These are phyloP conservation scores for Tinea semifulvella DNA, from an alignment of 2,888 invertebrate genomes.

Conservation along the genomic window DNA sequence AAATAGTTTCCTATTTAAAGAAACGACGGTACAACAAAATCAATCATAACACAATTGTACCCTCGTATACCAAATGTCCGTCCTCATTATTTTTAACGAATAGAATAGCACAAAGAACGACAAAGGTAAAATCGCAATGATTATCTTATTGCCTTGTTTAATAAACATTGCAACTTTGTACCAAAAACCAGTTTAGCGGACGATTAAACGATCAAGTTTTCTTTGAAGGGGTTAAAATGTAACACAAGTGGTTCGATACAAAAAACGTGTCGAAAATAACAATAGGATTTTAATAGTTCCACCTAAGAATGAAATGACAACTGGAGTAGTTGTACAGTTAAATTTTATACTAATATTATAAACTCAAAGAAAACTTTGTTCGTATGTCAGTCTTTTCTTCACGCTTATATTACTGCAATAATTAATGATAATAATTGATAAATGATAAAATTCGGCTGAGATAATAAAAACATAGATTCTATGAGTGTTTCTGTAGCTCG, in stretches of 20 bases:
- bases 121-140: constrained; percentile 1
- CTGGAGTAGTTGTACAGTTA: too few relatives aligned
- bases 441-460: too few relatives aligned
- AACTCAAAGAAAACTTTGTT: too few relatives aligned
- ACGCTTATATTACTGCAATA: too few relatives aligned
- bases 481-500: too few relatives aligned
- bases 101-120: not conserved
- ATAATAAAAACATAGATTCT: too few relatives aligned
- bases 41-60: too few relatives aligned
- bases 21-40: too few relatives aligned
- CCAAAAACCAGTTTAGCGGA: constrained; percentile 36
- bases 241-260: not conserved
- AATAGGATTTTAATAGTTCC: not conserved
- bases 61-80: not conserved
- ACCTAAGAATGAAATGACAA: too few relatives aligned
- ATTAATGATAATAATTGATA: constrained; percentile 26
- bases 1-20: too few relatives aligned
- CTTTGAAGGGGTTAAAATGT: not conserved
- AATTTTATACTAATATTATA: too few relatives aligned
- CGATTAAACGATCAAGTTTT: constrained; percentile 31
- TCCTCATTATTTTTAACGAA: not conserved
- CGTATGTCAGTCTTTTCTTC: too few relatives aligned
- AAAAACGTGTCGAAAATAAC: not conserved
- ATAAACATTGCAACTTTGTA: constrained; percentile 62
- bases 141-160: constrained; percentile 25